Conservation (phyloP, 2,888 invertebrate species). For the Catocala fraxini region DNA sequence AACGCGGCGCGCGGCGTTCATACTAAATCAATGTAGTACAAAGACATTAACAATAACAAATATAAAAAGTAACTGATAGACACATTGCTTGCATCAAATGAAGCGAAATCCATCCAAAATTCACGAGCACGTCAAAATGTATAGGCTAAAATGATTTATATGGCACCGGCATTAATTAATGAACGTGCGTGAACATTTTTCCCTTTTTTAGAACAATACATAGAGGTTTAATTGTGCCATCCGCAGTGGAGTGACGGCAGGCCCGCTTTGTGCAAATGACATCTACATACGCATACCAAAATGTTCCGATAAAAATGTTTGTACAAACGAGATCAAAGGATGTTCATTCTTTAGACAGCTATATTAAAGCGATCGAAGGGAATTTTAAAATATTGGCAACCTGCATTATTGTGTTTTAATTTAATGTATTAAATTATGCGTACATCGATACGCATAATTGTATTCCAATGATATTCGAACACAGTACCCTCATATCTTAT, state of each 20-base stretch:
- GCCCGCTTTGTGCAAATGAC: conserved; percentile 26
- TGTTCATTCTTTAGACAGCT: background rate
- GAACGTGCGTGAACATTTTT: conserved; percentile 7
- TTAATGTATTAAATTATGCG: too few relatives aligned
- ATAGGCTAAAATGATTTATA: background rate
- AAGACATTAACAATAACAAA: too few relatives aligned
- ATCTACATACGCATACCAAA: conserved; percentile 7
- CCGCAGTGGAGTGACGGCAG: conserved; percentile 32
- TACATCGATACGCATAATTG: too few relatives aligned
- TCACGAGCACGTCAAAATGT: background rate
- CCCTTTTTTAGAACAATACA: conserved; percentile 40
- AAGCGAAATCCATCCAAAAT: background rate
- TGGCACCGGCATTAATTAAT: background rate
- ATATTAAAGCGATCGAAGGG: background rate
- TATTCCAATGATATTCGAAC: too few relatives aligned
- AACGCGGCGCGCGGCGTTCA: too few relatives aligned
- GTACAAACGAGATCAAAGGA: background rate
- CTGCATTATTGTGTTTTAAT: background rate
- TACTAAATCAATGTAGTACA: too few relatives aligned
- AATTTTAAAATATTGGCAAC: background rate
- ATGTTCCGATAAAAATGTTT: conserved; percentile 3
- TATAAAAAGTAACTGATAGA: too few relatives aligned
- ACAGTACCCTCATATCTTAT: too few relatives aligned
- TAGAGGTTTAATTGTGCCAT: conserved; percentile 47
- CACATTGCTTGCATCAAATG: too few relatives aligned